phyloP scores from a whole-genome alignment of 2,797 vertebrate species.

The Tiaroga cobitis region DNA sequence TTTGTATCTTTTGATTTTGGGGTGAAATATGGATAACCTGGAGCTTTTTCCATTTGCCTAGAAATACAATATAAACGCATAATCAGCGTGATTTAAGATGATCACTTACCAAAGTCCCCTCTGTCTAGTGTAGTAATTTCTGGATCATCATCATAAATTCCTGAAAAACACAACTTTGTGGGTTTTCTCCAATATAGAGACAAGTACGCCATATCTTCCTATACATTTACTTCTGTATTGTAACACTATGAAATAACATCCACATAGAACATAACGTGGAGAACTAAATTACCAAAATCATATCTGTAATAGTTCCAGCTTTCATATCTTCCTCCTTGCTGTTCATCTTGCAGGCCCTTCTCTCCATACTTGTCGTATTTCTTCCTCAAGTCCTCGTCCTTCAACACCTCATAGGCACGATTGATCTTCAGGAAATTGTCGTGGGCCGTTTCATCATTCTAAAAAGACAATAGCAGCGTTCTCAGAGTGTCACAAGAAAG shows the following conservation, averaged over 20 bases:
- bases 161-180: slow-evolving; percentile 69
- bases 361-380: slow-evolving; percentile 99
- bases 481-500: not conserved
- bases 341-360: slow-evolving; percentile 89
- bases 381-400: slow-evolving; percentile 95
- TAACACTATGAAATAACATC: not conserved
- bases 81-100: not conserved
- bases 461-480: slow-evolving; percentile 37
- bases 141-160: slow-evolving; percentile 96
- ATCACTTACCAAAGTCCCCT: slow-evolving; percentile 92
- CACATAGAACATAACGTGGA: not conserved
- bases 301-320: slow-evolving; percentile 97
- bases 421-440: slow-evolving; percentile 96
- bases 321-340: slow-evolving; percentile 89
- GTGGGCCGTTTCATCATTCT: slow-evolving; percentile 91
- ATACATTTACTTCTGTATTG: not conserved
- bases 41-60: not conserved
- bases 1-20: not conserved
- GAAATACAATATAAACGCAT: not conserved
- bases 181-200: not conserved
- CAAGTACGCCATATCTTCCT: not conserved
- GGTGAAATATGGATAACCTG: not conserved
- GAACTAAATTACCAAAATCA: slow-evolving; percentile 85
- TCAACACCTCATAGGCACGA: slow-evolving; percentile 95
- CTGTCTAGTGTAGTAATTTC: slow-evolving; percentile 97